Percentiles rank a stretch among this genome's conserved stretches.
These are phyloP conservation scores for Lordiphosa stackelbergi DNA, from an alignment of 1,140 invertebrate genomes.

Conservation along the genomic window DNA sequence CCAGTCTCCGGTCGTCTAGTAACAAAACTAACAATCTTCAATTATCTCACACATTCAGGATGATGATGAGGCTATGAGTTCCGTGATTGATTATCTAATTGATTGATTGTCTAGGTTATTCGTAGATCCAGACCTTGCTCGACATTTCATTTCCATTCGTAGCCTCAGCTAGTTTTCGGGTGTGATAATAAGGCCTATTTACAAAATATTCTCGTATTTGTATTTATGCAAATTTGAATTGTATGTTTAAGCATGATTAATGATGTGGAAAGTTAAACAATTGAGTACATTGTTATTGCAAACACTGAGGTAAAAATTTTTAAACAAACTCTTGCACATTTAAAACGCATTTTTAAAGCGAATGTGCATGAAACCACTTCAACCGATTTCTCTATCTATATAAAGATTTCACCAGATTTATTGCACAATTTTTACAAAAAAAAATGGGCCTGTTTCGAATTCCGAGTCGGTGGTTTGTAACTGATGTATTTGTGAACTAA, in stretches of 20 bases:
- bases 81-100: slow-evolving; percentile 44
- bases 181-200: slow-evolving; percentile 4
- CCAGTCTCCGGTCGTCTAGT: neutral
- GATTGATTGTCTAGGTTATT: slow-evolving; percentile 37
- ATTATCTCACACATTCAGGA: slow-evolving; percentile 5
- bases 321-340: too few relatives aligned
- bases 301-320: neutral
- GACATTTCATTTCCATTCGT: slow-evolving; percentile 25
- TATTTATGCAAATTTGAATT: slow-evolving; percentile 19
- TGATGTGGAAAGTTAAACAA: slow-evolving; percentile 1
- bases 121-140: slow-evolving; percentile 12
- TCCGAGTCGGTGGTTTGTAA: too few relatives aligned
- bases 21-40: slow-evolving; percentile 1
- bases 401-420: too few relatives aligned
- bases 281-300: neutral
- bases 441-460: too few relatives aligned
- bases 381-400: too few relatives aligned
- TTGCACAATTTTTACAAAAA: too few relatives aligned
- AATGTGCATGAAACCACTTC: too few relatives aligned
- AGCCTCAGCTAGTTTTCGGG: neutral
- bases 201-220: slow-evolving; percentile 7
- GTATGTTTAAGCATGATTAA: slow-evolving; percentile 9
- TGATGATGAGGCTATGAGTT: slow-evolving; percentile 6
- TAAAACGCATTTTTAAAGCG: neutral
- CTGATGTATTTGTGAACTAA: too few relatives aligned